Conservation (phyloP, 2,888 invertebrate genomes). For the Eutolmus rufibarbis region DNA sequence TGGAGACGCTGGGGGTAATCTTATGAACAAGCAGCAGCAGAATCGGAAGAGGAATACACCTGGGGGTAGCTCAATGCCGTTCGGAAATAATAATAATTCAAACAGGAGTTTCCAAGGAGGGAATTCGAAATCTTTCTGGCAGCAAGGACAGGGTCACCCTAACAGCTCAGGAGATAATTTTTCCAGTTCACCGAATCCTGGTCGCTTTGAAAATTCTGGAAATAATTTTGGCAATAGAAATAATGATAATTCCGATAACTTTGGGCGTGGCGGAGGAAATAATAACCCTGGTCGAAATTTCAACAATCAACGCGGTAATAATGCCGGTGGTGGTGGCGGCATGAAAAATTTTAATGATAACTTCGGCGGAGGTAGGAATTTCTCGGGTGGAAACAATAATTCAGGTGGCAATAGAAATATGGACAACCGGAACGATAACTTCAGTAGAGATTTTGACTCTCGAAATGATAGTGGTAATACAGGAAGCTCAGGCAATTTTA, state of each 20-base stretch:
- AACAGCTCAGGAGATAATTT: background rate
- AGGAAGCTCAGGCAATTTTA: background rate
- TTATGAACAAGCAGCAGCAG: background rate
- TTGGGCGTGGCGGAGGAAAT: background rate
- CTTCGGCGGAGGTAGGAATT: background rate
- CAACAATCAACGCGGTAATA: background rate
- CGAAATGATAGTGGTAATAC: background rate
- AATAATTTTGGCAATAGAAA: background rate
- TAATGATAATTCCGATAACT: background rate
- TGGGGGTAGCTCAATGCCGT: background rate
- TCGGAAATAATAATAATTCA: background rate
- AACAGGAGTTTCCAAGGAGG: background rate
- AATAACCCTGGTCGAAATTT: constrained; percentile 18
- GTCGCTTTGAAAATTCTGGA: background rate
- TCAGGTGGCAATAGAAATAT: background rate
- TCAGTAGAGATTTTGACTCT: background rate
- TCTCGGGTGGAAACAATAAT: background rate
- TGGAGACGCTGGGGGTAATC: background rate
- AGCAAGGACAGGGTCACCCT: background rate
- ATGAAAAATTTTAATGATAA: background rate
- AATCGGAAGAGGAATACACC: background rate
- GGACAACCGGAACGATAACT: background rate
- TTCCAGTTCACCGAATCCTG: background rate
- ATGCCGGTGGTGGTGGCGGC: background rate
- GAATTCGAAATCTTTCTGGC: background rate